These are phyloP conservation scores for Acleris cristana DNA, from an alignment of 2,888 invertebrate species.

Conservation along the genomic window DNA sequence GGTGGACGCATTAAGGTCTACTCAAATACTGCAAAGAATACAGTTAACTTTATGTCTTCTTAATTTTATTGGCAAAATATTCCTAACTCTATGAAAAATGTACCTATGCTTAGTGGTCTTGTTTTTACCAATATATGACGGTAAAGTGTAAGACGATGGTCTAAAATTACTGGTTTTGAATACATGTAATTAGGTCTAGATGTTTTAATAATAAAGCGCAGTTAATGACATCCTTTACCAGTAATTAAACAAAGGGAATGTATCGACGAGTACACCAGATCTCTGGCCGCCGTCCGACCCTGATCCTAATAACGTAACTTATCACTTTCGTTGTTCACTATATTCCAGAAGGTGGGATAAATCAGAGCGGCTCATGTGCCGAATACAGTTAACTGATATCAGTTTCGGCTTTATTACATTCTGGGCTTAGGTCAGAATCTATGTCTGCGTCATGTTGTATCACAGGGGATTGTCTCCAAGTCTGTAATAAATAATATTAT, in stretches of 20 bases:
- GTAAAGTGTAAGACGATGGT: too few species aligned
- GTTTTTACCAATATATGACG: too few species aligned
- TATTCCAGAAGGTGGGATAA: conserved; percentile 30
- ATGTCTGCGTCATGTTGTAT: conserved; percentile 55
- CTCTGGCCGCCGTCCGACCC: not conserved
- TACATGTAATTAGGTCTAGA: too few species aligned
- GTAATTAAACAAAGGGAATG: not conserved
- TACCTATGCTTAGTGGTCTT: not conserved
- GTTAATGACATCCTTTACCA: too few species aligned
- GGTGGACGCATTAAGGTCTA: not conserved
- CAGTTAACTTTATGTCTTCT: too few species aligned
- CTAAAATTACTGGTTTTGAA: too few species aligned
- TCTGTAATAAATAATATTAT: conserved; percentile 66
- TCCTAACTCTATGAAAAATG: not conserved
- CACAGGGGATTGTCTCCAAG: conserved; percentile 60
- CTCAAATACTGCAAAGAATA: too few species aligned
- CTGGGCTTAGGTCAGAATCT: conserved; percentile 47
- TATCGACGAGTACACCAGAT: not conserved
- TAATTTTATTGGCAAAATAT: too few species aligned
- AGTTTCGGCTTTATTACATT: conserved; percentile 43
- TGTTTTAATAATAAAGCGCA: too few species aligned
- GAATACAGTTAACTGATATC: conserved; percentile 38
- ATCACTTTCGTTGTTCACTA: conserved; percentile 30
- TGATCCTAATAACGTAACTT: conserved; percentile 4
- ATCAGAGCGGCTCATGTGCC: conserved; percentile 34